These are phyloP conservation scores for Clytia hemisphaerica DNA, from an alignment of 30 jellyfish, hydroid and myxozoan species.

Conservation along the genomic window DNA sequence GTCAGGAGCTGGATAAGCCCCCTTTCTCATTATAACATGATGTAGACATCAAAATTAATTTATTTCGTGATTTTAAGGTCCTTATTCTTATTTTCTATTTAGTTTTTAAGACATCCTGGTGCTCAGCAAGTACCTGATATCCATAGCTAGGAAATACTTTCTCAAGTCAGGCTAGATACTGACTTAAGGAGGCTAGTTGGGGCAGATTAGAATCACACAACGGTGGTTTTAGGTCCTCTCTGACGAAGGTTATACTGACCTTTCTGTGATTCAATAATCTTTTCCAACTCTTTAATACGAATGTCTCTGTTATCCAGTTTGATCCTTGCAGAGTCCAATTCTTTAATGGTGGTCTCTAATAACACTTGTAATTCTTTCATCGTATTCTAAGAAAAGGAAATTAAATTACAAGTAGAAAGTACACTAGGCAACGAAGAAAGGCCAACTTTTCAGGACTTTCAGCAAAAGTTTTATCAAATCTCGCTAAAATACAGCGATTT, in stretches of 20 bases:
- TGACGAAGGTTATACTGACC: slow-evolving; percentile 63
- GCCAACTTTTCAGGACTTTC: no score
- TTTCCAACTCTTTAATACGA: slow-evolving; percentile 26
- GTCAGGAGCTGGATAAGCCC: no score
- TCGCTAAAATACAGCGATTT: no score
- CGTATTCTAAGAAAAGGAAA: not conserved
- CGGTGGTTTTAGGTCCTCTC: slow-evolving; percentile 51
- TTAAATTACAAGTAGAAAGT: not conserved
- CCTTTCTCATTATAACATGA: slow-evolving; percentile 3
- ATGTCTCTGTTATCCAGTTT: slow-evolving; percentile 62
- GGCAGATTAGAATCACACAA: not conserved
- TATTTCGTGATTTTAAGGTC: not conserved
- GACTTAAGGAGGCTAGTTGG: not conserved
- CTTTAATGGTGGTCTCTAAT: slow-evolving; percentile 46
- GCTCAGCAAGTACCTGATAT: not conserved
- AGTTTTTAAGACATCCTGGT: not conserved
- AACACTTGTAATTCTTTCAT: slow-evolving; percentile 36
- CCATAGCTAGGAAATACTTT: no score
- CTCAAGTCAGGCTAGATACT: no score
- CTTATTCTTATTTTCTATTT: no score
- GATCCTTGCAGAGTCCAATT: slow-evolving; percentile 60
- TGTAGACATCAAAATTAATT: not conserved
- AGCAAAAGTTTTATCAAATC: no score
- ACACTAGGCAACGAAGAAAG: no score
- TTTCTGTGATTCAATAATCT: slow-evolving; percentile 14